A percentile compares a stretch with the other conserved stretches of the same genome.
These are phyloP conservation scores for Steinernema khuongi DNA, from an alignment of 1,140 invertebrate genomes.

Conservation along the genomic window DNA sequence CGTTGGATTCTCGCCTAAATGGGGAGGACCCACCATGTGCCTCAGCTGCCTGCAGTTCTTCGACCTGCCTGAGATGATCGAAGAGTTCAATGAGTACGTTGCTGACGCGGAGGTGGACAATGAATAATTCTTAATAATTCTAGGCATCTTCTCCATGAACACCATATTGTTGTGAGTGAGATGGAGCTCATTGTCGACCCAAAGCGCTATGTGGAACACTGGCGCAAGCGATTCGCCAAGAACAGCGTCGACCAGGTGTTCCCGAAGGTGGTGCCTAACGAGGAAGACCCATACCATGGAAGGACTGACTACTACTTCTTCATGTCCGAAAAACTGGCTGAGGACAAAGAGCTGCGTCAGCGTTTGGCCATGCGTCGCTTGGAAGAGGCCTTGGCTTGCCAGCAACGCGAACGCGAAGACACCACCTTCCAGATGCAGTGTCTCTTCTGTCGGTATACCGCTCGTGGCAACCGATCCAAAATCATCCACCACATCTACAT, in stretches of 20 bases:
- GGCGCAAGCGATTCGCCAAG: slow-evolving; percentile 56
- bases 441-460: slow-evolving; percentile 57
- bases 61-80: slow-evolving; percentile 52
- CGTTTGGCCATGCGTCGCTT: slow-evolving; percentile 57
- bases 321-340: slow-evolving; percentile 42
- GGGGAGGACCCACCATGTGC: slow-evolving; percentile 58
- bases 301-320: slow-evolving; percentile 54
- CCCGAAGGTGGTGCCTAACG: slow-evolving; percentile 50
- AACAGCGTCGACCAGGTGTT: slow-evolving; percentile 50
- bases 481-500: slow-evolving; percentile 58
- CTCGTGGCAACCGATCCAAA: slow-evolving; percentile 55
- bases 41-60: slow-evolving; percentile 55
- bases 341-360: slow-evolving; percentile 49
- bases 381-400: slow-evolving; percentile 54
- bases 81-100: slow-evolving; percentile 43
- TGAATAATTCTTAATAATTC: neutral
- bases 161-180: slow-evolving; percentile 55
- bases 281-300: slow-evolving; percentile 40
- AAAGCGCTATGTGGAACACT: slow-evolving; percentile 56
- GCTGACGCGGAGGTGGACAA: neutral
- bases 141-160: slow-evolving; percentile 37
- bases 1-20: slow-evolving; percentile 56
- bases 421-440: slow-evolving; percentile 49
- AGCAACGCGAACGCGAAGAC: slow-evolving; percentile 56
- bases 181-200: slow-evolving; percentile 57